Evolutionary conservation across 2,113 vertebrate genomes (phyloP), one percentile per base, ranked within the genome.

Genomic region (Cyprinodon tularosa): DNA sequence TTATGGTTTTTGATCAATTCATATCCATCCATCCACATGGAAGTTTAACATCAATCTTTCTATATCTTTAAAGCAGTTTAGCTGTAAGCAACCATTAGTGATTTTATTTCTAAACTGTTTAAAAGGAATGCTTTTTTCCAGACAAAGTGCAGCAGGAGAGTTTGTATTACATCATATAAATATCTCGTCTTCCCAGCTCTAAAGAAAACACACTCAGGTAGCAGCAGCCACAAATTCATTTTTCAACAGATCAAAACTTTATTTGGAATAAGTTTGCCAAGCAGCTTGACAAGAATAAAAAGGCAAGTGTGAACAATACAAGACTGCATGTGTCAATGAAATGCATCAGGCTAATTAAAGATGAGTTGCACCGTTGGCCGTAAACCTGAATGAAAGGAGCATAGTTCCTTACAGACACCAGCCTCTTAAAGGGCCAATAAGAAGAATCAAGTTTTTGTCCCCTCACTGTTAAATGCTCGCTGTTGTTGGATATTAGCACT

Each of bases 241-340:
- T 70, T 67, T 85, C 38, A 78, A 64, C 82, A 86, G 77, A 82
- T 86, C n/a, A 77, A 83, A 69, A 86, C 76, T 92, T 90, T 89
- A 91, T 91, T 89, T 90, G 76, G 81, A 83, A 80, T 77, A 75
- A 65, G 78, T 85, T 82, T 90, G 89, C 80, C 86, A 88, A 88
- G 85, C 77, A 78, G 62, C 86, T 85, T 89, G 87, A 89, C 88
- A 88, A 81, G 62, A 47, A 84, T 88, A 84, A 85, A 90, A 92
- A 90, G 82, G 83, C 91, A 90, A 83, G 80, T 88, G 81, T 84
- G 83, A 88, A 84, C 72, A 76, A 84, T 80, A 89, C 85, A 82
- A 83, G 85, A 91, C 84, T 62, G 72, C 38, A 72, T 83, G 74
- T 87, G 84, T 84, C 74, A 39, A 87, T 86, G 88, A 82, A 84